These are phyloP conservation scores for Philantomba maxwellii DNA, from an alignment of 2,113 vertebrate species.

Conservation along the genomic window DNA sequence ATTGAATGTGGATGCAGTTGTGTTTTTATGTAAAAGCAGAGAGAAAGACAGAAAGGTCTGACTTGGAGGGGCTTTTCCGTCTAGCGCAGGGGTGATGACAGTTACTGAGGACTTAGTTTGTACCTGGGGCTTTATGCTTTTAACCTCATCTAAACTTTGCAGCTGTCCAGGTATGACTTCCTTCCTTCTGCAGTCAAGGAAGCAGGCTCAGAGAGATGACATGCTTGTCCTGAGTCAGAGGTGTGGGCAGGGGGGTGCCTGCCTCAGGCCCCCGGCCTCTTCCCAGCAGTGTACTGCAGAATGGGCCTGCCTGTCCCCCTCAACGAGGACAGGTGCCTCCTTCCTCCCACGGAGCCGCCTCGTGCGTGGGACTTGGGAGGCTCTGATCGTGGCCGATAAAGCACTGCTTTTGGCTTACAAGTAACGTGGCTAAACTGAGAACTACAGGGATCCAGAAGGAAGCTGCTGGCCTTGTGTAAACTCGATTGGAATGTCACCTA, in stretches of 20 bases:
- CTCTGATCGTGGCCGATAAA: neutral
- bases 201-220: neutral
- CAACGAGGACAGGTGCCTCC: neutral
- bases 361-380: accelerated
- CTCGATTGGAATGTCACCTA: neutral
- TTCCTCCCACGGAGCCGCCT: accelerated
- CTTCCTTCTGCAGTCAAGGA: neutral
- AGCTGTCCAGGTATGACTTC: neutral
- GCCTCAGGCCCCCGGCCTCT: accelerated
- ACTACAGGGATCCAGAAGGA: constrained; percentile 26
- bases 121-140: neutral
- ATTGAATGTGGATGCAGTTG: neutral
- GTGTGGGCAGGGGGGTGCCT: neutral
- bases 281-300: neutral
- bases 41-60: too few species aligned
- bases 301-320: accelerated
- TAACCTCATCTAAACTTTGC: neutral
- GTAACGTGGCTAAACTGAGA: neutral
- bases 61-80: neutral
- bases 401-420: constrained; percentile 20
- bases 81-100: neutral
- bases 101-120: neutral
- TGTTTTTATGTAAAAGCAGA: neutral
- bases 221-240: neutral
- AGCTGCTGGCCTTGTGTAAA: constrained; percentile 26